These are phyloP conservation scores for zebrafish (Danio rerio) DNA, from an alignment of 2,113 vertebrate genomes.

Conservation along the genomic window DNA sequence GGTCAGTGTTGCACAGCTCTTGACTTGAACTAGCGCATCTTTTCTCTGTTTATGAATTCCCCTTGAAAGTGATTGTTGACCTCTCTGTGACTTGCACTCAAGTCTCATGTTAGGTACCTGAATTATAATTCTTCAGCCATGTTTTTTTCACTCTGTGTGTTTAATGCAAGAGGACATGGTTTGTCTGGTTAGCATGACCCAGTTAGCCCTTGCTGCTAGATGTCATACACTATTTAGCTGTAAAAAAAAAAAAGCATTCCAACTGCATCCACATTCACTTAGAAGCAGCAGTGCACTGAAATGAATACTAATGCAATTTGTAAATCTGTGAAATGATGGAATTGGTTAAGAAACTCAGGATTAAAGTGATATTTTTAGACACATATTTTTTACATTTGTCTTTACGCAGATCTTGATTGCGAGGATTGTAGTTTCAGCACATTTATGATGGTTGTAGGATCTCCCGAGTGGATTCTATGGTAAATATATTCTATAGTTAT, in stretches of 20 bases:
- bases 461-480: not conserved
- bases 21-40: not conserved
- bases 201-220: not conserved
- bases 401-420: not conserved
- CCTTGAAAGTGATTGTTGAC: conserved; percentile 20
- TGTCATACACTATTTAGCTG: not conserved
- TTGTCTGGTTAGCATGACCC: not conserved
- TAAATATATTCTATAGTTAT: conserved; percentile 27
- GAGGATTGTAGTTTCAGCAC: not conserved
- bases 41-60: not conserved
- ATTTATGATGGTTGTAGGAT: not conserved
- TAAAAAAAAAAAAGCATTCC: not conserved
- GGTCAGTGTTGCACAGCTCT: not conserved
- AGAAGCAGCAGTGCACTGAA: not conserved
- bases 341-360: not conserved
- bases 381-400: not conserved
- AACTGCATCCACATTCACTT: not conserved
- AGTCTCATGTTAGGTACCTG: not conserved
- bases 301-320: not conserved
- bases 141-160: not conserved
- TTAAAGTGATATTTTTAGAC: too few species aligned
- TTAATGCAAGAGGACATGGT: not conserved
- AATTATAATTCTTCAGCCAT: not conserved
- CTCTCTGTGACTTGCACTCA: not conserved
- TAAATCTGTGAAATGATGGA: not conserved